These are phyloP conservation scores for Paedocypris sp. DNA, from an alignment of 2,113 vertebrate genomes.

Conservation along the genomic window DNA sequence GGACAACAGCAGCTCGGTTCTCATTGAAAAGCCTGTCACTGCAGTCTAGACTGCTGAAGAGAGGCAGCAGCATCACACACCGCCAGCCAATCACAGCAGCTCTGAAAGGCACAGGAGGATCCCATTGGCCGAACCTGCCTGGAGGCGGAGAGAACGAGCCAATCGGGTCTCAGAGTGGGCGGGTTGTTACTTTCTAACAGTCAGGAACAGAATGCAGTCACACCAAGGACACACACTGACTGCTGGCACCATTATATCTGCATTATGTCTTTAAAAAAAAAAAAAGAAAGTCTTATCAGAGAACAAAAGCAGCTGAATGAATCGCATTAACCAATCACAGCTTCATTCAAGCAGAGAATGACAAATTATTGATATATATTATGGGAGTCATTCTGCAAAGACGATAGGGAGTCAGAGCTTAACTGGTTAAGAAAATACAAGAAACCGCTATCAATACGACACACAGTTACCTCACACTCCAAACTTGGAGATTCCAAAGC, in stretches of 20 bases:
- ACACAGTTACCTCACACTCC: no score
- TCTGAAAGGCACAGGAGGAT: neutral
- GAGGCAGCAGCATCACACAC: conserved; percentile 22
- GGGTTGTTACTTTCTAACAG: conserved; percentile 20
- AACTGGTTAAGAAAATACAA: no score
- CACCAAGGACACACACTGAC: conserved; percentile 52
- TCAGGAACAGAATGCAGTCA: conserved; percentile 38
- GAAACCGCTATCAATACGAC: no score
- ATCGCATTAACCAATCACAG: neutral
- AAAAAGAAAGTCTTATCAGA: neutral
- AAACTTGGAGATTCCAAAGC: no score
- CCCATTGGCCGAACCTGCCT: conserved; percentile 16
- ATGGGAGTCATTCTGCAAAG: no score
- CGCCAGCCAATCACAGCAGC: conserved; percentile 11
- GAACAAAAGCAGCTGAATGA: neutral
- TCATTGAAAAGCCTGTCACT: conserved; percentile 33
- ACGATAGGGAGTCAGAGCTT: no score
- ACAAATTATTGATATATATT: no score
- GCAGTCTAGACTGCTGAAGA: conserved; percentile 39
- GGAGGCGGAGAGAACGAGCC: conserved; percentile 26
- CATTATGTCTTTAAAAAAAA: conserved; percentile 18
- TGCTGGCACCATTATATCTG: conserved; percentile 4
- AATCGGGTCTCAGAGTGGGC: conserved; percentile 30
- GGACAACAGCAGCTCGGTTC: conserved; percentile 26
- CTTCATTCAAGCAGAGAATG: no score